A percentile compares a stretch with the other conserved stretches of the same genome.
Conservation (phyloP, 2,797 vertebrate species). For the Sylvia borin region DNA sequence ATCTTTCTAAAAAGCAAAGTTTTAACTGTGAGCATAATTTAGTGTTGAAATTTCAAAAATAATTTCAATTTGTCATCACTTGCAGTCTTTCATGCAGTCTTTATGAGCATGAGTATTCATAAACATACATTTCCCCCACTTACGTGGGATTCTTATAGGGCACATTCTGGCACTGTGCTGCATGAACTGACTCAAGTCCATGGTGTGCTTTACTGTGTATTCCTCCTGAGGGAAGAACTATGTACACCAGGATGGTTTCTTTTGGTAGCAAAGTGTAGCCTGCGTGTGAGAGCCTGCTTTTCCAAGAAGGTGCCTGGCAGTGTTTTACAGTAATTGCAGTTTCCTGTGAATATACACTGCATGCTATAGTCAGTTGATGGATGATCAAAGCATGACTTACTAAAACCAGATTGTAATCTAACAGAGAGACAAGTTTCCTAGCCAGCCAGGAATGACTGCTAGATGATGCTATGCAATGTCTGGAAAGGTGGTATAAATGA, state of each 20-base stretch:
- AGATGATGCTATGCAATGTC: background rate
- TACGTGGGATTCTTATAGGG: background rate
- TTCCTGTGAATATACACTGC: background rate
- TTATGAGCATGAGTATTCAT: background rate
- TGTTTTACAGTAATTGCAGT: background rate
- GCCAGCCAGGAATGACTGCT: background rate
- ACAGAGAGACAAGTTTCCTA: background rate
- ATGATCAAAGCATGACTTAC: background rate
- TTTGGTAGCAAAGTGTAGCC: background rate
- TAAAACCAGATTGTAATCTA: background rate
- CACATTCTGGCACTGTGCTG: background rate
- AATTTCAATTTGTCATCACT: conserved; percentile 23
- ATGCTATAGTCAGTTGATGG: background rate
- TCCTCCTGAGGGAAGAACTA: background rate
- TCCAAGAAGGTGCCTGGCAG: background rate
- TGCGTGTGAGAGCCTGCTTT: background rate
- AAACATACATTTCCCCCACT: background rate
- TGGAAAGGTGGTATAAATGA: background rate
- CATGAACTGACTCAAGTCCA: background rate
- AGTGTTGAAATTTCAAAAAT: background rate
- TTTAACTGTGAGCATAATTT: background rate
- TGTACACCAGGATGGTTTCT: background rate
- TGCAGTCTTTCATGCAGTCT: background rate
- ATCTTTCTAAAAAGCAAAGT: background rate
- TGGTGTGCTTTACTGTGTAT: background rate